phyloP scores from a whole-genome alignment of 30 jellyfish, hydroid and myxozoan species.

The Turritopsis dohrnii region DNA sequence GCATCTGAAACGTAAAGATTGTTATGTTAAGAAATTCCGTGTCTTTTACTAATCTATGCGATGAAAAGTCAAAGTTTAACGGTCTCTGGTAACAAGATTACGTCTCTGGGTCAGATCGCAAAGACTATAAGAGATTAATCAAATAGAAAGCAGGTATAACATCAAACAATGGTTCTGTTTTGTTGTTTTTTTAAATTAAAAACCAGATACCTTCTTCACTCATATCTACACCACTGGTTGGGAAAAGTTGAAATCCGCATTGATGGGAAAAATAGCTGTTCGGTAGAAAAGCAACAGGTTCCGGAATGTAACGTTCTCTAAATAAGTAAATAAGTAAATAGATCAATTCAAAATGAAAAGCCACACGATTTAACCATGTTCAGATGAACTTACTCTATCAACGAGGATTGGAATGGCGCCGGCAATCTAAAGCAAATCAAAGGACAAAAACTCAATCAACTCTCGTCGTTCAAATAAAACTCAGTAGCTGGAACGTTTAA shows the following conservation, averaged over 20 bases:
- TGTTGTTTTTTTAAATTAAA: too few species aligned
- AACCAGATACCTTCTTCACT: not conserved
- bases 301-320: constrained; percentile 38
- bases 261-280: constrained; percentile 38
- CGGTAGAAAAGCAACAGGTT: constrained; percentile 1
- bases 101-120: too few species aligned
- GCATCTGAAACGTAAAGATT: not conserved
- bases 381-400: constrained; percentile 1
- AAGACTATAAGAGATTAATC: too few species aligned
- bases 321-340: not conserved
- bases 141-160: too few species aligned
- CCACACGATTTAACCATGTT: not conserved
- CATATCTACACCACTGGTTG: constrained; percentile 27
- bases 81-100: too few species aligned
- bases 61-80: too few species aligned
- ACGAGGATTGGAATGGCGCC: constrained; percentile 11
- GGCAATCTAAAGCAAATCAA: constrained; percentile 1
- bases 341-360: not conserved
- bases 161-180: too few species aligned
- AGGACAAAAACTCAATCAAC: not conserved
- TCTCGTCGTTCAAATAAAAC: too few species aligned
- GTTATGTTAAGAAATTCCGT: not conserved
- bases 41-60: too few species aligned
- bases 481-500: too few species aligned
- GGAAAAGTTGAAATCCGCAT: constrained; percentile 52